Evolutionary conservation across 2,797 vertebrate genomes (phyloP).

Genomic region (Triplophysa bombifrons): DNA sequence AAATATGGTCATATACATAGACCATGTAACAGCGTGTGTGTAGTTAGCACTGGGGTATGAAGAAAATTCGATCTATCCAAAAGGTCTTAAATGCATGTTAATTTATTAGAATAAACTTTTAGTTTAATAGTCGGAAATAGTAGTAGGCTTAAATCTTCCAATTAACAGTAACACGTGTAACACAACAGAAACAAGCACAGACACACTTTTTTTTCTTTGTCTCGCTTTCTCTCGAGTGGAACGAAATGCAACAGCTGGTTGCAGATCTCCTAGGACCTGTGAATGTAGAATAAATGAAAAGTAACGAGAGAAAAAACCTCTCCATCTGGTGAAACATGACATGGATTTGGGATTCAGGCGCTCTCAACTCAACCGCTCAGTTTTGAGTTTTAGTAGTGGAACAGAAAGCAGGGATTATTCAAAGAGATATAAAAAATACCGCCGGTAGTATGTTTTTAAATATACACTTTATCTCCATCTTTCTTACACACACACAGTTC

Average conservation of each 20-base stretch:
- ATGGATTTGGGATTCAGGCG: slow-evolving; percentile 69
- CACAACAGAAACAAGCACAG: slow-evolving; percentile 19
- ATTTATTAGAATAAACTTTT: slow-evolving; percentile 2
- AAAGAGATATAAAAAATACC: slow-evolving; percentile 48
- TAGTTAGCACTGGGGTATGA: not conserved
- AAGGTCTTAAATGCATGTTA: not conserved
- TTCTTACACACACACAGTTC: slow-evolving; percentile 35
- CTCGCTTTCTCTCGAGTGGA: slow-evolving; percentile 67
- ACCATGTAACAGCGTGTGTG: not conserved
- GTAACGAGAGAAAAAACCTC: slow-evolving; percentile 60
- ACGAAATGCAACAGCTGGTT: slow-evolving; percentile 77
- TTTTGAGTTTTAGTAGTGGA: slow-evolving; percentile 59
- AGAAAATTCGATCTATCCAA: not conserved
- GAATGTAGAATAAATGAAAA: slow-evolving; percentile 77
- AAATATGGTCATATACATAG: slow-evolving; percentile 1
- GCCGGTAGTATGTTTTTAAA: slow-evolving; percentile 40
- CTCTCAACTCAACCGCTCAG: slow-evolving; percentile 53
- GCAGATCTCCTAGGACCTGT: slow-evolving; percentile 72
- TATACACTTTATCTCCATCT: slow-evolving; percentile 14
- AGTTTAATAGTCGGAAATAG: not conserved
- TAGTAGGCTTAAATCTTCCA: not conserved
- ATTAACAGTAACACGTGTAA: slow-evolving; percentile 39
- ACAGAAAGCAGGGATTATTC: slow-evolving; percentile 59
- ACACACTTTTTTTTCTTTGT: slow-evolving; percentile 40
- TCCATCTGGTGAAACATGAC: slow-evolving; percentile 78